These are phyloP conservation scores for Ruditapes philippinarum DNA, from an alignment of 1,140 invertebrate species.

Conservation along the genomic window DNA sequence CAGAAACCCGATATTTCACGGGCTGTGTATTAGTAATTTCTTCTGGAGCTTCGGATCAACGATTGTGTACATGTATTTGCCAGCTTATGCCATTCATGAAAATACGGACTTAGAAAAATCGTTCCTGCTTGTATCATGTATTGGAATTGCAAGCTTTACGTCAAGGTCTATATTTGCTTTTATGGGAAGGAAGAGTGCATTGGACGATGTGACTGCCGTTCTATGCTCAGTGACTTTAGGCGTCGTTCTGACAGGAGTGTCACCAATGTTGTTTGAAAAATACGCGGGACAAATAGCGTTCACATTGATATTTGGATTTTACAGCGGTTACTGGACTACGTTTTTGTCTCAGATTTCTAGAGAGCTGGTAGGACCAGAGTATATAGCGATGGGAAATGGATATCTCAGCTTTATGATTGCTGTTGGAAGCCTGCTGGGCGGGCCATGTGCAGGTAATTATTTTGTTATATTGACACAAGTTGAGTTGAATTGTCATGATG, in stretches of 20 bases:
- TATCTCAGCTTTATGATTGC: slow-evolving; percentile 83
- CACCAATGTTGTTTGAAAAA: slow-evolving; percentile 82
- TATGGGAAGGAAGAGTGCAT: slow-evolving; percentile 82
- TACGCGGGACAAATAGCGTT: slow-evolving; percentile 83
- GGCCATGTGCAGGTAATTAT: slow-evolving; percentile 83
- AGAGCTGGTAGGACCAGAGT: slow-evolving; percentile 83
- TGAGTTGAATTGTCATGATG: no score
- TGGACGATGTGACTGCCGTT: slow-evolving; percentile 82
- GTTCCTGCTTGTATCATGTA: slow-evolving; percentile 80
- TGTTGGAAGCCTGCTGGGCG: slow-evolving; percentile 80
- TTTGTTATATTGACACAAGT: no score
- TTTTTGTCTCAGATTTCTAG: slow-evolving; percentile 82
- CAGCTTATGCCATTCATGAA: slow-evolving; percentile 81
- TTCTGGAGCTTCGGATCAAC: slow-evolving; percentile 85
- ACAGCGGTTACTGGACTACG: slow-evolving; percentile 85
- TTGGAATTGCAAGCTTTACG: slow-evolving; percentile 82
- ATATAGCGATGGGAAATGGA: slow-evolving; percentile 84
- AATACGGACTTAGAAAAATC: slow-evolving; percentile 79
- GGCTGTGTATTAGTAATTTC: slow-evolving; percentile 84
- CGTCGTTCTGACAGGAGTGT: slow-evolving; percentile 82
- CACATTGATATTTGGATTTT: slow-evolving; percentile 84
- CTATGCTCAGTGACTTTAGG: slow-evolving; percentile 81
- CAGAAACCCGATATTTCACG: slow-evolving; percentile 82
- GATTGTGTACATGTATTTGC: slow-evolving; percentile 84
- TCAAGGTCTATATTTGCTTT: slow-evolving; percentile 82